phyloP scores from a whole-genome alignment of 2,797 vertebrate species.

The Glossophaga mutica region DNA sequence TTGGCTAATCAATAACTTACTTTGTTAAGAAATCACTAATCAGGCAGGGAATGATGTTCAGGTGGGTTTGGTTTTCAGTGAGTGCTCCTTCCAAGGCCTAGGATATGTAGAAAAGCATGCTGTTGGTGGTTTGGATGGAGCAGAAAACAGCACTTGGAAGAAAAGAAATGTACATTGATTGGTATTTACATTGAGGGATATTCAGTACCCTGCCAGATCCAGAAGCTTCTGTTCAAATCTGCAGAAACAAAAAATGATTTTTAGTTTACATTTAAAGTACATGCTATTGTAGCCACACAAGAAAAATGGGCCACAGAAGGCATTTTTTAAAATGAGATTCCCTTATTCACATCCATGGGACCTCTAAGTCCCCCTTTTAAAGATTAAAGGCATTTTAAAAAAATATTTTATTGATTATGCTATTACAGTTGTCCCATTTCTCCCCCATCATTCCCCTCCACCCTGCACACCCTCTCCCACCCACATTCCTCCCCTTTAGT shows the following conservation, averaged over 20 bases:
- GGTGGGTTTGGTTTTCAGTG: not conserved
- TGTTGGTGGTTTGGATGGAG: not conserved
- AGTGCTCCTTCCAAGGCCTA: not conserved
- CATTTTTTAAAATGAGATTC: not conserved
- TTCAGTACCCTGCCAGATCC: not conserved
- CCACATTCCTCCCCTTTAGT: too few species aligned
- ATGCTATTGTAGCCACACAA: not conserved
- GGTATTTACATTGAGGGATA: not conserved
- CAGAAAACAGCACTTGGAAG: not conserved
- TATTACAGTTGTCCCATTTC: too few species aligned
- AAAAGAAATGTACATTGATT: not conserved
- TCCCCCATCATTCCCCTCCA: too few species aligned
- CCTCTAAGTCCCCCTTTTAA: not conserved
- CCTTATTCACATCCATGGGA: not conserved
- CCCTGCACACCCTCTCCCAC: too few species aligned
- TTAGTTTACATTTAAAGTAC: not conserved
- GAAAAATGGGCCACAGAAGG: not conserved
- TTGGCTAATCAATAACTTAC: not conserved
- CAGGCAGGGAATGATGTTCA: not conserved
- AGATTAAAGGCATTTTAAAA: not conserved
- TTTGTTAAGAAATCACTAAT: not conserved
- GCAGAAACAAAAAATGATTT: not conserved
- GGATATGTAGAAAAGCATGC: not conserved
- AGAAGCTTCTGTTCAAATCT: not conserved
- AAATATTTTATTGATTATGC: too few species aligned